Conservation (phyloP, 2,113 vertebrate genomes). For the Piaya cayana region DNA sequence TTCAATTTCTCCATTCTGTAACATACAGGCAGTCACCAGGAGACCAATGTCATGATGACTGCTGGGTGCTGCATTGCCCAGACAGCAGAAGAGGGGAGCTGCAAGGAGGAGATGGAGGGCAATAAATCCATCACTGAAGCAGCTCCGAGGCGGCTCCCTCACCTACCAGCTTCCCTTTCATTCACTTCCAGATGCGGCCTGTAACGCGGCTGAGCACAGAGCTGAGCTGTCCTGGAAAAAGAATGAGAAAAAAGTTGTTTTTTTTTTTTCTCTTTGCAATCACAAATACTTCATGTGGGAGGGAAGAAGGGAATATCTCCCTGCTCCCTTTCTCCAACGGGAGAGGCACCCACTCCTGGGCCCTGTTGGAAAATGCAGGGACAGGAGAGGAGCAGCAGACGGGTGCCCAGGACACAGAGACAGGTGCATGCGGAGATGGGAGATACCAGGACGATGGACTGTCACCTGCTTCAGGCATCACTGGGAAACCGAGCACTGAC, state of each 20-base stretch:
- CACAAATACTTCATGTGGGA: not conserved
- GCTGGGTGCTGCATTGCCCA: not conserved
- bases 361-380: not conserved
- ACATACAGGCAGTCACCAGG: not conserved
- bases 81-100: not conserved
- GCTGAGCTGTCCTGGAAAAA: not conserved
- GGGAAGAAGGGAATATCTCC: not conserved
- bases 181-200: not conserved
- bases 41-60: not conserved
- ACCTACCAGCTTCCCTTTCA: not conserved
- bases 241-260: not conserved
- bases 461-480: not conserved
- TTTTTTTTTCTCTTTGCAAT: constrained; percentile 22
- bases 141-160: not conserved
- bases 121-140: not conserved
- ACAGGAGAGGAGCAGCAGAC: not conserved
- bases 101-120: not conserved
- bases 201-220: not conserved
- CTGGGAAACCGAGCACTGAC: not conserved
- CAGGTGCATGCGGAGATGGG: not conserved
- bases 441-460: not conserved
- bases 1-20: not conserved
- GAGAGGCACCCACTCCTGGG: not conserved
- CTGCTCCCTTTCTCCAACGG: not conserved
- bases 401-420: not conserved